A percentile compares a stretch with the other conserved stretches of the same genome.
phyloP scores from a whole-genome alignment of 2,113 vertebrate genomes.

The Oryzias melastigma region DNA sequence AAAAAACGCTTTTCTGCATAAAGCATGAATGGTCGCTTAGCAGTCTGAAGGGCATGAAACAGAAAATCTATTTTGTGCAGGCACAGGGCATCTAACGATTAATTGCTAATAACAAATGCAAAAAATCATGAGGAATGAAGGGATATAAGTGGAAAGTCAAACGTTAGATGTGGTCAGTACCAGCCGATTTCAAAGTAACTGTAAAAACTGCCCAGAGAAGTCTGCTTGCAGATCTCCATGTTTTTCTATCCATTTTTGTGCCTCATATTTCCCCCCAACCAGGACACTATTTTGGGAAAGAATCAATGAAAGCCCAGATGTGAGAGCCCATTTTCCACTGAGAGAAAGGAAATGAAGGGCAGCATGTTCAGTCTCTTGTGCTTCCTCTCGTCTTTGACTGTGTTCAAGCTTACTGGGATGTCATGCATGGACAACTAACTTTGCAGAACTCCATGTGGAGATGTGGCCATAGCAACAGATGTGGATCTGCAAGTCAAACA shows the following conservation, averaged over 20 bases:
- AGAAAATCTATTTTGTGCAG: conserved; percentile 24
- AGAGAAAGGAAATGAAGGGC: conserved; percentile 42
- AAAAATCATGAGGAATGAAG: conserved; percentile 15
- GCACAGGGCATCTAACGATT: conserved; percentile 4
- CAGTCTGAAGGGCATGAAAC: conserved; percentile 33
- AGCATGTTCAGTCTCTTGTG: conserved; percentile 17
- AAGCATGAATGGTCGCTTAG: conserved; percentile 36
- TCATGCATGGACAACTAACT: conserved; percentile 21
- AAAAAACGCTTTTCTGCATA: conserved; percentile 33
- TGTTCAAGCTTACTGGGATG: conserved; percentile 15
- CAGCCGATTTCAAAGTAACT: conserved; percentile 3
- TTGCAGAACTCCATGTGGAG: conserved; percentile 23
- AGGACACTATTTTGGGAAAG: conserved; percentile 45
- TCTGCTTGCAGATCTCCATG: conserved; percentile 1
- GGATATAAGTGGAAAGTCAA: background rate
- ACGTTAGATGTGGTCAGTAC: conserved; percentile 18
- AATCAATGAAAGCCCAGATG: conserved; percentile 37
- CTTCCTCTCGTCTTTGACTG: conserved; percentile 31
- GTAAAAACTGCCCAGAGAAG: background rate
- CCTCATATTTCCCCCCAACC: conserved; percentile 17
- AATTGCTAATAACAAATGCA: background rate
- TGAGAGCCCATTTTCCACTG: conserved; percentile 43
- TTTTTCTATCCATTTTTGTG: conserved; percentile 18
- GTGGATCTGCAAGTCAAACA: conserved; percentile 21
- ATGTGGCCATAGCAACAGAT: conserved; percentile 27